phyloP scores from a whole-genome alignment of 1,140 invertebrate genomes.

The Scaptomyza pallida region DNA sequence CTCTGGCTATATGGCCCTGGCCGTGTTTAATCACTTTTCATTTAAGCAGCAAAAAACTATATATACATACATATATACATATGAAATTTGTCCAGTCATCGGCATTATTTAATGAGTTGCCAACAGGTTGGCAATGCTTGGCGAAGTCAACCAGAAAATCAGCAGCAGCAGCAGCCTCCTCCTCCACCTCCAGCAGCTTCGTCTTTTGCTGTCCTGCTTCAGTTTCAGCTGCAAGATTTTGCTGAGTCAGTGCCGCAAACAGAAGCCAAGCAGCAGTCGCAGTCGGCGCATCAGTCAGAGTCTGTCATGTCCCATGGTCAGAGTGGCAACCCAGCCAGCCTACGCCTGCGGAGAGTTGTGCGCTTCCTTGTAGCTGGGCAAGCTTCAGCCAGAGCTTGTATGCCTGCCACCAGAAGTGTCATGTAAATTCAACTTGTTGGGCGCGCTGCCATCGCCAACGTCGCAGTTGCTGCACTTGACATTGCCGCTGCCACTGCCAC shows the following conservation, averaged over 20 bases:
- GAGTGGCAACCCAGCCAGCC: constrained; percentile 36
- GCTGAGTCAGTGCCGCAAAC: constrained; percentile 79
- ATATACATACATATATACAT: constrained; percentile 10
- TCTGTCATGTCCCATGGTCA: constrained; percentile 39
- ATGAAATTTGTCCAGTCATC: constrained; percentile 81
- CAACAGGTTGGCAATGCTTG: constrained; percentile 63
- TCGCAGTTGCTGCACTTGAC: constrained; percentile 47
- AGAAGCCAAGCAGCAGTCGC: constrained; percentile 67
- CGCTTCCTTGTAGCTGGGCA: constrained; percentile 37
- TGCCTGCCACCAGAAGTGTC: constrained; percentile 27
- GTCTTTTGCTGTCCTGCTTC: constrained; percentile 34
- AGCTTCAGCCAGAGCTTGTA: constrained; percentile 26
- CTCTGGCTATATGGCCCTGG: neutral
- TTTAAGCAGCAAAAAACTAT: constrained; percentile 35
- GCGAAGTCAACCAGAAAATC: constrained; percentile 71
- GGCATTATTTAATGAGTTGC: constrained; percentile 83
- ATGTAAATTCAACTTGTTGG: constrained; percentile 78
- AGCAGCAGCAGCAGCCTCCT: constrained; percentile 36
- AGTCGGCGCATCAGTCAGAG: constrained; percentile 63
- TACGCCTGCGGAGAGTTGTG: constrained; percentile 50
- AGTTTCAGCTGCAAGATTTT: constrained; percentile 42
- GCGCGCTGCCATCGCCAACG: constrained; percentile 42
- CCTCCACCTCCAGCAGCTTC: no score
- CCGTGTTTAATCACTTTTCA: constrained; percentile 77
- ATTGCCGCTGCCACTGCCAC: constrained; percentile 17